Percentiles rank a stretch among this genome's conserved stretches.
Conservation (phyloP, 2,797 vertebrate species). For the Gymnoscopelus braueri region DNA sequence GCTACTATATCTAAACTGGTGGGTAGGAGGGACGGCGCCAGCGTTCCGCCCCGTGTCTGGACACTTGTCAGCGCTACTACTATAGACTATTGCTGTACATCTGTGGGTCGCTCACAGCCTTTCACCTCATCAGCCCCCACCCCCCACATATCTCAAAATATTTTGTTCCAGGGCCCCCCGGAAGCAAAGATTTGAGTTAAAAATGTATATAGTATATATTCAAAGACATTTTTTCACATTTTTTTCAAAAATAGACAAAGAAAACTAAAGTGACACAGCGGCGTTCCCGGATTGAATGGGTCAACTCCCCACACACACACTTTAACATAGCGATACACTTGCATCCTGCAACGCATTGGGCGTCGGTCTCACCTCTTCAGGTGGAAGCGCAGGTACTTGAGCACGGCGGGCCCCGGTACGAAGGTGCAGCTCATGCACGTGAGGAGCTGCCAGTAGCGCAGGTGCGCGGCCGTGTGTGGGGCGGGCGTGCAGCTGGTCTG, state of each 20-base stretch:
- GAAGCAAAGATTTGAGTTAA: no score
- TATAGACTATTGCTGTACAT: constrained; percentile 33
- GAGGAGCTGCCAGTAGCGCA: constrained; percentile 98
- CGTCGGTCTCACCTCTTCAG: constrained; percentile 86
- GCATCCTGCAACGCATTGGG: no score
- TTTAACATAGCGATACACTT: no score
- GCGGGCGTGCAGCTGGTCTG: constrained; percentile 89
- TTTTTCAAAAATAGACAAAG: no score
- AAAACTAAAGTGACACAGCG: no score
- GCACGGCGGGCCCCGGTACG: constrained; percentile 86
- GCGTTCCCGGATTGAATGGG: no score
- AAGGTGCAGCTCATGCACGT: constrained; percentile 98
- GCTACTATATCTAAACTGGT: constrained; percentile 68
- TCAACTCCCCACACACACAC: no score
- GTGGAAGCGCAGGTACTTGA: constrained; percentile 91
- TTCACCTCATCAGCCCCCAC: constrained; percentile 24
- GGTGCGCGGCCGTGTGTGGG: constrained; percentile 83
- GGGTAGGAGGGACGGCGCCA: constrained; percentile 60
- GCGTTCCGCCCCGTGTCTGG: constrained; percentile 53
- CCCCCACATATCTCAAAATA: background rate
- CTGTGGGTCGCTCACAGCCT: constrained; percentile 11
- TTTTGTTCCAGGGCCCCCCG: no score
- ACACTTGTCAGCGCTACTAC: constrained; percentile 32
- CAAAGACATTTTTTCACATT: no score
- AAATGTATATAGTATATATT: no score